A percentile compares a stretch with the other conserved stretches of the same genome.
Conservation (phyloP, 2,888 invertebrate species). For the Cheilosia vulpina region DNA sequence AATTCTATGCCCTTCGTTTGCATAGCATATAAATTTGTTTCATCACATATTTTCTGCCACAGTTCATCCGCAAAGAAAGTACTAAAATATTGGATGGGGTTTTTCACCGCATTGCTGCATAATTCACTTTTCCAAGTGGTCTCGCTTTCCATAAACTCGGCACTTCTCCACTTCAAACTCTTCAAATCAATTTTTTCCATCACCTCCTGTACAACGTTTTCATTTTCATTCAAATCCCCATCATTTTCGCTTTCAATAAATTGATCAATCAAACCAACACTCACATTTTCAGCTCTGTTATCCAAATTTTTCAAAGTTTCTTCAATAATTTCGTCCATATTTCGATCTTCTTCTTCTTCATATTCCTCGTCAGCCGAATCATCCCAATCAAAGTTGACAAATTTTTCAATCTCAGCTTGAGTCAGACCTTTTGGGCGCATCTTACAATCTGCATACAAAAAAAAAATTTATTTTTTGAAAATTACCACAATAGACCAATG, state of each 20-base stretch:
- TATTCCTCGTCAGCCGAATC: constrained; percentile 61
- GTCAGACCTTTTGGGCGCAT: constrained; percentile 65
- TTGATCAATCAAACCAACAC: constrained; percentile 65
- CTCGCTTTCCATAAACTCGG: constrained; percentile 60
- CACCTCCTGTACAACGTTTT: constrained; percentile 61
- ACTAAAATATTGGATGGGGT: constrained; percentile 65
- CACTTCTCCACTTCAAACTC: constrained; percentile 72
- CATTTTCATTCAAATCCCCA: constrained; percentile 55
- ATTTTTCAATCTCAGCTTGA: constrained; percentile 55
- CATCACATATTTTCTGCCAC: constrained; percentile 66
- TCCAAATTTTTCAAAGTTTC: constrained; percentile 57
- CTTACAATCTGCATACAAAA: constrained; percentile 52
- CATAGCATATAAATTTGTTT: constrained; percentile 61
- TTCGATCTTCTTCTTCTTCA: constrained; percentile 53
- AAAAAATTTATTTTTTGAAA: constrained; percentile 51
- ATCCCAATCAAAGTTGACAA: constrained; percentile 60
- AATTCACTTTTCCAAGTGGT: constrained; percentile 62
- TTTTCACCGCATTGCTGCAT: constrained; percentile 55
- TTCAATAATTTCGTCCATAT: constrained; percentile 41
- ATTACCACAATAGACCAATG: constrained; percentile 59
- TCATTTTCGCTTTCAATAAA: constrained; percentile 48
- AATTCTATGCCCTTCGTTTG: constrained; percentile 62
- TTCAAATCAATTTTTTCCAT: constrained; percentile 71
- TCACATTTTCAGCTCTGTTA: constrained; percentile 55
- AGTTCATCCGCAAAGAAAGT: constrained; percentile 67